These are phyloP conservation scores for Meloidogyne floridensis DNA, from an alignment of 1,140 invertebrate species.

Conservation along the genomic window DNA sequence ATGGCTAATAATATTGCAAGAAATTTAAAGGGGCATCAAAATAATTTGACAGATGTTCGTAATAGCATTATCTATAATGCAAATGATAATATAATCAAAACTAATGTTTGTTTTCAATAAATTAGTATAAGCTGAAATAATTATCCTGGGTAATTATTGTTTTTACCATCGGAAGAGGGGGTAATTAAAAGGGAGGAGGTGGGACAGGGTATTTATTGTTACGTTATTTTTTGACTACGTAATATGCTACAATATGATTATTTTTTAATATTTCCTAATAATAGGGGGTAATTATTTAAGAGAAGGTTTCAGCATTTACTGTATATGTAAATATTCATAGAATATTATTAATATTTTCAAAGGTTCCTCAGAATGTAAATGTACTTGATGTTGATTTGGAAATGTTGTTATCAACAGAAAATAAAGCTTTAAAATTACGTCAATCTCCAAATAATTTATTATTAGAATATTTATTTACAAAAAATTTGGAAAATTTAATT, in stretches of 20 bases:
- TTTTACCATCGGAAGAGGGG: too few relatives aligned
- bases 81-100: too few relatives aligned
- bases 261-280: too few relatives aligned
- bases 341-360: background rate
- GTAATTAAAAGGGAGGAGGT: too few relatives aligned
- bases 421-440: background rate
- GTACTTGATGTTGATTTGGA: background rate
- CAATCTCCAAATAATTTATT: conserved; percentile 13
- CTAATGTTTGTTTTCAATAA: too few relatives aligned
- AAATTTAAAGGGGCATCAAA: background rate
- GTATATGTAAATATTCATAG: background rate
- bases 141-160: too few relatives aligned
- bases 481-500: conserved; percentile 12
- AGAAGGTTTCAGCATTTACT: too few relatives aligned
- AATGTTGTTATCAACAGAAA: conserved; percentile 10
- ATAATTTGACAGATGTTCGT: background rate
- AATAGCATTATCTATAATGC: background rate
- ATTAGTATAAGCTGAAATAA: too few relatives aligned
- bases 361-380: background rate
- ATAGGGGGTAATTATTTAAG: too few relatives aligned
- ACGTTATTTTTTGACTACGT: too few relatives aligned
- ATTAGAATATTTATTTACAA: conserved; percentile 5
- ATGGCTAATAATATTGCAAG: background rate
- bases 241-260: too few relatives aligned
- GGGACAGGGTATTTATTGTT: too few relatives aligned